Evolutionary conservation across 1,140 invertebrate genomes (phyloP), one percentile per base, ranked within the genome.

Genomic region (Brachystomella parvula): DNA sequence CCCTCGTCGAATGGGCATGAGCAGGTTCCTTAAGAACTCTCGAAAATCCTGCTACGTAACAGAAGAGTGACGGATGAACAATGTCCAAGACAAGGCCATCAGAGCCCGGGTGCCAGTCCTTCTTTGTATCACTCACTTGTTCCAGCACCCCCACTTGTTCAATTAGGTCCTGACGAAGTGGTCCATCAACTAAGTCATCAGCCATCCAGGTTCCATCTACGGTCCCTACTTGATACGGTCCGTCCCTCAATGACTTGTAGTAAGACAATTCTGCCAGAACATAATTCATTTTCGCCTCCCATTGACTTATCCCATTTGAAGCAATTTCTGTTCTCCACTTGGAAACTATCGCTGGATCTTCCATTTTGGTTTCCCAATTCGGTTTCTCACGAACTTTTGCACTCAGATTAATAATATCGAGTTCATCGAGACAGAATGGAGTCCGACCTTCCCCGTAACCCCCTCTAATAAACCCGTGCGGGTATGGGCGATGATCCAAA

Each of bases 51-150:
- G n/a, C n/a, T n/a, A n/a, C n/a, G n/a, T n/a, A n/a, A n/a, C n/a
- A n/a, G n/a, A n/a, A 68, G n/a, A 68, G 29, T 15, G 66, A 68
- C 24, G 66, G 66, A 60, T 68, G 61, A 26, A 68, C 62, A 19
- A 68, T 47, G 35, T 64, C 56, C 62, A 57, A 19, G 17, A 68
- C 53, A 47, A 59, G 66, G 2, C 39, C 44, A 39, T 47, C 47
- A 3, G 29, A 39, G 9, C 66, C 66, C 9, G 64, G 64, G 33
- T 66, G 64, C 57, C 58, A 66, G 33, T 66, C 64, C 21, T 49
- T 60, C 0, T 44, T 30, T 29, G 1, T 28, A n/a, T 28, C 32
- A 2, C 57, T 32, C 6, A 66, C 28, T 47, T 47, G 15, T 53
- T 66, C 64, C 2, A 66, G 30, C 32, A 28, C 21, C 2, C 1